phyloP scores from a whole-genome alignment of 2,888 invertebrate genomes.

The Pycnomerus fuliginosus region DNA sequence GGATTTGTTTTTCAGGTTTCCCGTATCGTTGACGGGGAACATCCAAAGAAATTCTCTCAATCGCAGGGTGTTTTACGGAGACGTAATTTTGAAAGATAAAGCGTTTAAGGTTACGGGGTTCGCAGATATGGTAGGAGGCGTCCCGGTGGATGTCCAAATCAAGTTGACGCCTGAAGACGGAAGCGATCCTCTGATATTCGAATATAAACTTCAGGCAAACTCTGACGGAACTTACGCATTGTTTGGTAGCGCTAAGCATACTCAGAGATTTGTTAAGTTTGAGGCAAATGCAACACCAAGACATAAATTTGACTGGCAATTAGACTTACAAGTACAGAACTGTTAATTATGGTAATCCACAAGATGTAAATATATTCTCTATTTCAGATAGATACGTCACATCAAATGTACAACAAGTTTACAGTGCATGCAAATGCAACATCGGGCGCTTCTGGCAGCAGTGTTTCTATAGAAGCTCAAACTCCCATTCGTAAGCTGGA shows the following conservation, averaged over 20 bases:
- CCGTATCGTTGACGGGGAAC: conserved; percentile 36
- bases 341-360: conserved; percentile 5
- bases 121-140: conserved; percentile 47
- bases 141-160: conserved; percentile 51
- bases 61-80: conserved; percentile 48
- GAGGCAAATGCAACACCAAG: conserved; percentile 47
- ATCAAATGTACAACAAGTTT: conserved; percentile 40
- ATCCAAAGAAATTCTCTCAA: conserved; percentile 29
- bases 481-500: conserved; percentile 48
- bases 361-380: conserved; percentile 12
- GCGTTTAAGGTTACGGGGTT: conserved; percentile 51
- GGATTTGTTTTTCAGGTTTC: conserved; percentile 35
- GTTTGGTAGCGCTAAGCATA: conserved; percentile 44
- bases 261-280: conserved; percentile 52
- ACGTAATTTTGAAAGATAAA: conserved; percentile 52
- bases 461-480: conserved; percentile 40
- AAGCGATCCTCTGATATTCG: conserved; percentile 44
- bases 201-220: conserved; percentile 47
- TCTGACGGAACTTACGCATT: conserved; percentile 36
- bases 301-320: conserved; percentile 52
- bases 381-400: conserved; percentile 46
- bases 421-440: conserved; percentile 40
- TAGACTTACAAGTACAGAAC: conserved; percentile 46
- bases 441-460: conserved; percentile 34
- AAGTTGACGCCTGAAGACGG: conserved; percentile 52